Evolutionary conservation across 1,140 invertebrate species (phyloP), one percentile per base, ranked within the genome.

Genomic region (Euura lappo): DNA sequence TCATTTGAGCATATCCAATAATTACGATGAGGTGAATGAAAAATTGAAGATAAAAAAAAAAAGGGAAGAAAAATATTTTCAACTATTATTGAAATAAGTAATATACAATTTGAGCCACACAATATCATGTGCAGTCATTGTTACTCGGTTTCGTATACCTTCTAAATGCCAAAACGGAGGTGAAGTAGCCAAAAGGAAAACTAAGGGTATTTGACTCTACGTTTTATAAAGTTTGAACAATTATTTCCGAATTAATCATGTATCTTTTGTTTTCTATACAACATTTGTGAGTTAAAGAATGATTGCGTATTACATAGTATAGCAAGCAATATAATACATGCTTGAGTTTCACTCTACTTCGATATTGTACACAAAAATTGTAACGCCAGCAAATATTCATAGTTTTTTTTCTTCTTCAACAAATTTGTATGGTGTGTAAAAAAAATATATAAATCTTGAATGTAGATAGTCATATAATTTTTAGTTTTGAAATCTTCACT

Each of bases 401-500:
- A n/a, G n/a, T n/a, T n/a, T n/a, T n/a, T n/a, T n/a, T n/a, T n/a
- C n/a, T n/a, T n/a, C n/a, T n/a, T 28, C 28, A 28, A 60, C 6
- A 60, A 68, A 68, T 68, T 68, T n/a, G 66, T 68, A 68, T 42
- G 66, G 66, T 68, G 66, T 68, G 42, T 68, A 68, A 13, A 68
- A 68, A 44, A 68, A 68, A 7, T 68, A 68, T 28, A 28, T 68
- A 42, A 44, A 46, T 70, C 68, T 78, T 60, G 70, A 77, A 72
- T 80, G 79, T 80, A 80, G 79, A 80, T 80, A 80, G 70, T 77
- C 60, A 65, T 78, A 70, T 70, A 46, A 74, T 74, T 79, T 73
- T 80, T 66, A 70, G 70, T 65, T 72, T 68, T 78, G 42, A 70
- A 47, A 71, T 77, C 69, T 73, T 78, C 74, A 65, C 72, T 77